These are phyloP conservation scores for Masnerella sp. DNA, from an alignment of 2,888 invertebrate species.

Conservation along the genomic window DNA sequence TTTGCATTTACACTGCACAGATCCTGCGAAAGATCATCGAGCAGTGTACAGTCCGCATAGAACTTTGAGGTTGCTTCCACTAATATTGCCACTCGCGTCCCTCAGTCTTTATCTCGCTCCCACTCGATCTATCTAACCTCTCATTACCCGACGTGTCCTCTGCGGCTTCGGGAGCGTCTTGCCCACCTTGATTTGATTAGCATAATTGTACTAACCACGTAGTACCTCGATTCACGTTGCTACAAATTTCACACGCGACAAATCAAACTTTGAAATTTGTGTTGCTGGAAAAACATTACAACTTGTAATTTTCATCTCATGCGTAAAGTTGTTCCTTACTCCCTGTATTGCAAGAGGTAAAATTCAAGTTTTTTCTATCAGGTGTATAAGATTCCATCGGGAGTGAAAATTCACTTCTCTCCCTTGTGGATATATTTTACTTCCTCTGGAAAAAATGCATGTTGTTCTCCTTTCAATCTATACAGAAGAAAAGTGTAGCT, in stretches of 20 bases:
- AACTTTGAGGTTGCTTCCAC: slow-evolving; percentile 72
- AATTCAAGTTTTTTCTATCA: no score
- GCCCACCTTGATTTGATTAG: slow-evolving; percentile 74
- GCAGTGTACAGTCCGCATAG: slow-evolving; percentile 56
- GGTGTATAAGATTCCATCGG: no score
- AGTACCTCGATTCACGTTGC: slow-evolving; percentile 34
- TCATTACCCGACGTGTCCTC: slow-evolving; percentile 70
- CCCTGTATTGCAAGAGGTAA: no score
- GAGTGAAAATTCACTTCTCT: no score
- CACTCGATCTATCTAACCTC: slow-evolving; percentile 67
- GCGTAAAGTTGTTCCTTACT: no score
- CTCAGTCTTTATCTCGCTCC: slow-evolving; percentile 57
- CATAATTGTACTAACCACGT: slow-evolving; percentile 72
- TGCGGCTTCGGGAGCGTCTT: slow-evolving; percentile 66
- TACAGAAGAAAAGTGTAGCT: no score
- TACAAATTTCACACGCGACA: slow-evolving; percentile 41
- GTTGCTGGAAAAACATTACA: no score
- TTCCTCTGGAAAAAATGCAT: no score
- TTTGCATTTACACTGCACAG: slow-evolving; percentile 57
- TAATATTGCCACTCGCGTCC: slow-evolving; percentile 71
- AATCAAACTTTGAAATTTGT: no score
- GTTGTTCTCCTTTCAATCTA: no score
- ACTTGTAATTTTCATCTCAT: no score
- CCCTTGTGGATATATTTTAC: no score
- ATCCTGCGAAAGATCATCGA: slow-evolving; percentile 61